A percentile compares a stretch with the other conserved stretches of the same genome.
Conservation (phyloP, 2,888 invertebrate genomes). For the Tineola bisselliella region DNA sequence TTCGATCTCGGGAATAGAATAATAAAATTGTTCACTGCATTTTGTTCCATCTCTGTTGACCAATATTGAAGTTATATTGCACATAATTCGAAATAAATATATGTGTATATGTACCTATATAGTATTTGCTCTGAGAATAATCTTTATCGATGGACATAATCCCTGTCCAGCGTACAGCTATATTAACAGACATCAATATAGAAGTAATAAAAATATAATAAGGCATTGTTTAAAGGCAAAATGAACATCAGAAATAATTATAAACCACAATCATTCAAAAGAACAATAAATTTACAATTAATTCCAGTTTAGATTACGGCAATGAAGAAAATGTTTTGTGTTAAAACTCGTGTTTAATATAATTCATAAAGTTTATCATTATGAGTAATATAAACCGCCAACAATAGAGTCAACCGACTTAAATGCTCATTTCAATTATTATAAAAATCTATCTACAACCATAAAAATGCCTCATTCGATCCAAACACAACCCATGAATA, state of each 20-base stretch:
- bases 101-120: too few species aligned
- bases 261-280: background rate
- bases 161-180: background rate
- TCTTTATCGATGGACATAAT: background rate
- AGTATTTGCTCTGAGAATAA: too few species aligned
- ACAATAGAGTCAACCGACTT: slow-evolving; percentile 2
- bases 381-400: slow-evolving; percentile 1
- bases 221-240: too few species aligned
- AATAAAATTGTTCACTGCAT: slow-evolving; percentile 16
- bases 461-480: slow-evolving; percentile 1
- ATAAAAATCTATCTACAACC: background rate
- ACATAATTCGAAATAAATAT: background rate
- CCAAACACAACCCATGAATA: background rate
- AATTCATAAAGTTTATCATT: slow-evolving; percentile 8
- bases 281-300: background rate
- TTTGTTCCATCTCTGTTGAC: background rate
- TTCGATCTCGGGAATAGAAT: slow-evolving; percentile 37
- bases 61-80: background rate
- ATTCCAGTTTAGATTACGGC: background rate
- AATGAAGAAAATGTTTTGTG: background rate
- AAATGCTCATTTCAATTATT: slow-evolving; percentile 1
- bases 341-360: background rate
- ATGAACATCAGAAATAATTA: background rate
- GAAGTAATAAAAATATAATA: background rate
- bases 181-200: background rate